These are phyloP conservation scores for Bugula neritina DNA, from an alignment of 2,888 invertebrate species.

Conservation along the genomic window DNA sequence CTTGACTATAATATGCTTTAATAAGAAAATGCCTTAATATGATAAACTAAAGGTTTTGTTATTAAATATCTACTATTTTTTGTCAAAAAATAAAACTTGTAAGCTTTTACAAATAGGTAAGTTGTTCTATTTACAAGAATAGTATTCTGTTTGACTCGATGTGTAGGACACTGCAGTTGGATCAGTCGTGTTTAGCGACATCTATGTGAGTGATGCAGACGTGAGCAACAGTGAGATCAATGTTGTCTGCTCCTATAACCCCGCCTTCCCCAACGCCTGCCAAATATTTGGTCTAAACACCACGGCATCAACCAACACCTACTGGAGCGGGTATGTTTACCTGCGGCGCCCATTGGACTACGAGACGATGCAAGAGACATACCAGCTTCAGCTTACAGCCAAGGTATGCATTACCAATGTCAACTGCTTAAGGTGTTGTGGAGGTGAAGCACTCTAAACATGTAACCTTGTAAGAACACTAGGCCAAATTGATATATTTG, in stretches of 20 bases:
- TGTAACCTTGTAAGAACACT: too few species aligned
- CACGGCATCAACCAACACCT: neutral
- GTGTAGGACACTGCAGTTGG: constrained; percentile 2
- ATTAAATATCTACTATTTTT: too few species aligned
- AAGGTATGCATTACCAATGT: neutral
- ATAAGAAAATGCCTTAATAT: too few species aligned
- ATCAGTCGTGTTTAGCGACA: neutral
- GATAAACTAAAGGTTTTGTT: too few species aligned
- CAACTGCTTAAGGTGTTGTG: too few species aligned
- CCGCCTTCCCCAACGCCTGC: constrained; percentile 8
- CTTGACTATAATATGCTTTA: too few species aligned
- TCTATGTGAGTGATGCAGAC: neutral
- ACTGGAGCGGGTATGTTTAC: constrained; percentile 5
- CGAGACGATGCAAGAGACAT: constrained; percentile 17
- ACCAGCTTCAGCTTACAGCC: constrained; percentile 19
- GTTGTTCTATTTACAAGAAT: too few species aligned
- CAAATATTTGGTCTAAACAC: constrained; percentile 13
- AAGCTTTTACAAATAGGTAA: too few species aligned
- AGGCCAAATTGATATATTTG: too few species aligned
- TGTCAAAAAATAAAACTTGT: too few species aligned
- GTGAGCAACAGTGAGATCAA: neutral
- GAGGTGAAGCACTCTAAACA: too few species aligned
- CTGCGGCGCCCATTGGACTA: constrained; percentile 9
- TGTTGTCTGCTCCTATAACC: constrained; percentile 14
- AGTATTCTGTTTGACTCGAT: neutral